Base-by-base conservation (phyloP, 2,888 invertebrate species). In the Drosophila paracracens region DNA sequence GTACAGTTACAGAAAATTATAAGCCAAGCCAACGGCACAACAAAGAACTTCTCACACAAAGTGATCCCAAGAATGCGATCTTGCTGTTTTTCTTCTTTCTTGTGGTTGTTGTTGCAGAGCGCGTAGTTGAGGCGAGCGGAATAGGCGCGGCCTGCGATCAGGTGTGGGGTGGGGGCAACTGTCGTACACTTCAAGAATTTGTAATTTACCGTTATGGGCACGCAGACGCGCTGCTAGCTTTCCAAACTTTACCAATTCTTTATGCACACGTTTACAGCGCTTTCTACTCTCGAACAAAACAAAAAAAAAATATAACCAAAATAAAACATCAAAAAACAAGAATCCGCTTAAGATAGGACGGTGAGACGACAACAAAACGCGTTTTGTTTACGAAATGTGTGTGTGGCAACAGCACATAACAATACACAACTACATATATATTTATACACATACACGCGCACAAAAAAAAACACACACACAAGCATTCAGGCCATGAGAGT, bases 351-450 rank as follows among this genome's bases (percentile, higher is more conserved):
- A 56, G 69, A 76, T 66, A 75, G 59, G 21, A 78, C 59, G 68
- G 62, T 43, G 76, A 50, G 56, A 67, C 74, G 81, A 81, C 86
- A 83, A 83, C 76, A 85, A 83, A 79, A 85, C 85, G 85, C 85
- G 88, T 86, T 87, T 87, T 87, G 86, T 87, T 87, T 87, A 87
- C 86, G 86, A 87, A 87, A 85, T 83, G 76, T 81, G 87, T 84
- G 87, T 77, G 80, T 57, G 21, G 43, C 62, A 66, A 72, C 70
- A 38, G 60, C 70, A 74, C 70, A 70, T 70, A 83, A 72, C 79
- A 84, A 82, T 79, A 75, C 79, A 64, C 66, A 33, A 58, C 40
- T 65, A 64, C 52, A 57, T 58, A 80, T 76, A 84, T 79, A 79
- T 81, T 76, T 83, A 86, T 75, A 61, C 68, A 33, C 61, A 48